Evolutionary conservation across 2,888 invertebrate species (phyloP), one percentile per base, ranked within the genome.

Genomic region (Lingula anatina): DNA sequence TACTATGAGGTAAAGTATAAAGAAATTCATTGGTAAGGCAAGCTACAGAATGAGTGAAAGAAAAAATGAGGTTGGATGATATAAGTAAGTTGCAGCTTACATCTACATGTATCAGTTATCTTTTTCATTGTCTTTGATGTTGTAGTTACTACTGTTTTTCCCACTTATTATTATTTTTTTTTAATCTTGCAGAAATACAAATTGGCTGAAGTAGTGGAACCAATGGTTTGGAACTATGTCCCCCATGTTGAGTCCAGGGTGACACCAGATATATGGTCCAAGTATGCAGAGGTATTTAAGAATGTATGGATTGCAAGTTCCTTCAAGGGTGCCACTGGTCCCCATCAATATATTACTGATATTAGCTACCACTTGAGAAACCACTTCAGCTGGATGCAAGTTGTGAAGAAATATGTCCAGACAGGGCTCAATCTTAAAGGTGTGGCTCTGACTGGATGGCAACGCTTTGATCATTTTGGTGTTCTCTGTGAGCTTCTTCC

Each of bases 291-390:
- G 46, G 69, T 86, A 12, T 89, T 90, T 74, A 74, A 80, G 3
- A 80, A 81, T 28, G 77, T 89, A 23, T 90, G 90, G 89, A 81
- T 86, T 41, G 89, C 88, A 0, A 85, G 88, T 40, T 89, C 90
- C 0, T 91, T 85, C 67, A 91, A 90, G 80, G 90, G 90, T 1
- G 88, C 90, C 0, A 87, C 88, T 48, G 87, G 89, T 7, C 59
- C 85, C 51, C 81, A 83, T 57, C 85, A 86, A 77, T 83, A 84
- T 48, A 65, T 87, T 46, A 86, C 88, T 0, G 80, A 85, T 5
- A 81, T 84, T 43, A 78, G 79, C n/a, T 79, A 83, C 43, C 86
- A 90, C 62, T 78, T 87, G 45, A 78, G 81, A 42, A 90, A 90
- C 68, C 84, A 89, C 68, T 79, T 82, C 41, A 80, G 82, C 7